Conservation (phyloP, 1,140 invertebrate species). For the Anastatus disparis region DNA sequence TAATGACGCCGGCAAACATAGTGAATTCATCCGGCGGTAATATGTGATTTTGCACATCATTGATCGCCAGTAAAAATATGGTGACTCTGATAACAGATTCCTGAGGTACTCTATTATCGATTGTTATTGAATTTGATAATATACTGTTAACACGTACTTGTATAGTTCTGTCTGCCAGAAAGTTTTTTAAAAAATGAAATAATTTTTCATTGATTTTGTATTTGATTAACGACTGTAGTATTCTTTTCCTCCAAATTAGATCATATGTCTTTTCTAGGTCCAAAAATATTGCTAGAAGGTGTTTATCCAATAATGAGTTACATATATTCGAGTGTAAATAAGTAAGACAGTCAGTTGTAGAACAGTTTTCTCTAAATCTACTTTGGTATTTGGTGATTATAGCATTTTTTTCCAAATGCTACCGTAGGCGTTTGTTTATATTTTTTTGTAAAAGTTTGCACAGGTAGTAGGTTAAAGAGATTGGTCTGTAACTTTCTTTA, state of each 20-base stretch:
- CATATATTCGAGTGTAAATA: slow-evolving; percentile 38
- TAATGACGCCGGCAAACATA: background rate
- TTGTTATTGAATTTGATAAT: background rate
- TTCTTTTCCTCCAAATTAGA: slow-evolving; percentile 27
- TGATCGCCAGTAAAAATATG: background rate
- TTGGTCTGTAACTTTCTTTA: slow-evolving; percentile 43
- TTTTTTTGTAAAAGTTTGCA: slow-evolving; percentile 54
- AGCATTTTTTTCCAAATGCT: slow-evolving; percentile 35
- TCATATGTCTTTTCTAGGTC: slow-evolving; percentile 51
- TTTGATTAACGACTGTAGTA: slow-evolving; percentile 25
- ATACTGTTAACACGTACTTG: background rate
- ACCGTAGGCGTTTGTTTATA: slow-evolving; percentile 37
- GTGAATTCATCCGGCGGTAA: background rate
- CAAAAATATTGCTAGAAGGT: slow-evolving; percentile 41
- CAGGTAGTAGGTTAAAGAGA: slow-evolving; percentile 43
- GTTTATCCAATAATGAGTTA: slow-evolving; percentile 42
- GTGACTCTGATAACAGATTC: background rate
- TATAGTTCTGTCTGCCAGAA: slow-evolving; percentile 30
- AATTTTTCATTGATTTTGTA: slow-evolving; percentile 33
- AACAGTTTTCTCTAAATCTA: slow-evolving; percentile 41
- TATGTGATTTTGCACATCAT: background rate
- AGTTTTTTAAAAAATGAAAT: slow-evolving; percentile 34
- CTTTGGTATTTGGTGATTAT: slow-evolving; percentile 38
- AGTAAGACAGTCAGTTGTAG: slow-evolving; percentile 40
- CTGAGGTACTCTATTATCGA: background rate